Evolutionary conservation across 2,113 vertebrate genomes (phyloP).

Genomic region (Potamarius usumacintae): DNA sequence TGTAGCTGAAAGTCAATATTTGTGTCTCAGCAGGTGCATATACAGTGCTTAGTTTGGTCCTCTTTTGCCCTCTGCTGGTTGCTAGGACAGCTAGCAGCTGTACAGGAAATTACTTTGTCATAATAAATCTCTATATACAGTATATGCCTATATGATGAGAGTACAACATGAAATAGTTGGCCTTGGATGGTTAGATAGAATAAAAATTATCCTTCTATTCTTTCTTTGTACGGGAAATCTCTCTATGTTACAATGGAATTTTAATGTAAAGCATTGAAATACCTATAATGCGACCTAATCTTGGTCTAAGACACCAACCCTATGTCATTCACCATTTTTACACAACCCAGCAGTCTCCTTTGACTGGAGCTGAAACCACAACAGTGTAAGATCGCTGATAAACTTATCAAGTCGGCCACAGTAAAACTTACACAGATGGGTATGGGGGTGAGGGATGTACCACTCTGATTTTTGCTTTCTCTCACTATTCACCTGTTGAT

Average conservation of each 20-base stretch:
- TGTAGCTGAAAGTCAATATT: not conserved
- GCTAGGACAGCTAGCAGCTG: not conserved
- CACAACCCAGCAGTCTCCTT: not conserved
- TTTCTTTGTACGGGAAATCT: not conserved
- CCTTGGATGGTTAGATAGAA: not conserved
- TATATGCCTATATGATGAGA: not conserved
- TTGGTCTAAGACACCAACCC: not conserved
- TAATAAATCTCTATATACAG: not conserved
- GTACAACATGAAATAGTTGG: not conserved
- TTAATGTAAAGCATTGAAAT: not conserved
- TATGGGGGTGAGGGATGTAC: not conserved
- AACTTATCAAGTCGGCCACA: not conserved
- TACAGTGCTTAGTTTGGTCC: not conserved
- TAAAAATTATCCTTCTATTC: not conserved
- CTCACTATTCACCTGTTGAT: not conserved
- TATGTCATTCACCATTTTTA: not conserved
- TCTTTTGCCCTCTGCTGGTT: conserved; percentile 46
- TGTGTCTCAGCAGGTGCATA: not conserved
- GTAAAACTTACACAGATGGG: not conserved
- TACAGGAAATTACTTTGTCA: not conserved
- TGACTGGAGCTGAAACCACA: not conserved
- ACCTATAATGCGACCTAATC: not conserved
- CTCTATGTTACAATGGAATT: not conserved
- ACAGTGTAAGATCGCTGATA: not conserved
- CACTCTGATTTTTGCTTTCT: not conserved